Percentiles rank a stretch among this genome's conserved stretches.
Evolutionary conservation across 2,888 invertebrate genomes (phyloP).

Genomic region (Cerceris ruficornis): DNA sequence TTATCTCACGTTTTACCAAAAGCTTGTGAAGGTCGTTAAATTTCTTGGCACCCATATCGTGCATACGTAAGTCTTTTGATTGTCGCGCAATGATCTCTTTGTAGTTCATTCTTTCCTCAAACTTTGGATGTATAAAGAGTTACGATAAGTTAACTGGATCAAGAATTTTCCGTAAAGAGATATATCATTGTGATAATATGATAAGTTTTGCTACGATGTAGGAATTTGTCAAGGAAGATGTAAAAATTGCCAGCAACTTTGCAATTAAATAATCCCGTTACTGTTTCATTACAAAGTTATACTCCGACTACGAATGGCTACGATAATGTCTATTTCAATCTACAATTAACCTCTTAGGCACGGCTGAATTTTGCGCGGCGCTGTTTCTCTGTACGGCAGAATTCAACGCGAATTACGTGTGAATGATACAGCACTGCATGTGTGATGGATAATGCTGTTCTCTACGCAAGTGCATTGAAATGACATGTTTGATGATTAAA

Average conservation of each 20-base stretch:
- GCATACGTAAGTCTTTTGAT: conserved; percentile 37
- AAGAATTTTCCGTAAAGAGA: conserved; percentile 29
- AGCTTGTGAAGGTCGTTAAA: conserved; percentile 41
- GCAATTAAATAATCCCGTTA: neutral
- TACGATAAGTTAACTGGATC: conserved; percentile 57
- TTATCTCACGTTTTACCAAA: conserved; percentile 31
- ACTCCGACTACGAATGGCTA: too few species aligned
- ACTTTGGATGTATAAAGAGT: conserved; percentile 39
- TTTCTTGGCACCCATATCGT: conserved; percentile 16
- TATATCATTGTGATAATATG: conserved; percentile 41
- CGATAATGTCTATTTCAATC: too few species aligned
- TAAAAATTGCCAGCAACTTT: neutral
- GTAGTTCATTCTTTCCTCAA: neutral
- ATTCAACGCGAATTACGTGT: too few species aligned
- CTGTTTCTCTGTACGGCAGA: too few species aligned
- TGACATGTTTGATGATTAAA: too few species aligned
- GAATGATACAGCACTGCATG: too few species aligned
- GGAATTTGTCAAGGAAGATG: conserved; percentile 23
- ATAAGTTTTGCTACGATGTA: conserved; percentile 38
- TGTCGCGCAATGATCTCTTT: neutral
- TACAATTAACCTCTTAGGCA: too few species aligned
- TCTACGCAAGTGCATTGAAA: too few species aligned
- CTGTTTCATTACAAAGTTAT: too few species aligned
- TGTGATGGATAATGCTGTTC: too few species aligned
- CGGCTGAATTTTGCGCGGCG: too few species aligned